phyloP scores from a whole-genome alignment of 2,113 vertebrate genomes.

The Lichenostomus cassidix region DNA sequence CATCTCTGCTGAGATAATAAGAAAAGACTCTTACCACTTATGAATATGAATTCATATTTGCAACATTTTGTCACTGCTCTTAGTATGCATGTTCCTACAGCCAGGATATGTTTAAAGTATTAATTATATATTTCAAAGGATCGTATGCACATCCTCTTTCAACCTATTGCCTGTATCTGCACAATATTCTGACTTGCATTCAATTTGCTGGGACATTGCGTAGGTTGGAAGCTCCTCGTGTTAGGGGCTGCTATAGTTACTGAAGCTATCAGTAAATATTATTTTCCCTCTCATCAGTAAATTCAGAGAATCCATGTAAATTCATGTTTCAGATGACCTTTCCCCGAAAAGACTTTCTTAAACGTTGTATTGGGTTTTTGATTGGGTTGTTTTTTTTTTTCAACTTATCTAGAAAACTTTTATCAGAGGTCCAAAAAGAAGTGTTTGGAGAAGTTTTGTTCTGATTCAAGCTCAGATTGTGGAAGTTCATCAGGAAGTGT shows the following conservation, averaged over 20 bases:
- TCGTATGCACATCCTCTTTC: background rate
- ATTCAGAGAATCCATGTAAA: background rate
- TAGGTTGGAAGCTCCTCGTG: background rate
- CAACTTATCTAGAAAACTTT: constrained; percentile 55
- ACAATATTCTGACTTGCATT: background rate
- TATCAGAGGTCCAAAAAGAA: constrained; percentile 76
- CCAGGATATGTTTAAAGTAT: background rate
- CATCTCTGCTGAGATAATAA: background rate
- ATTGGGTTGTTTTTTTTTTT: background rate
- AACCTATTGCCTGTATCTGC: background rate
- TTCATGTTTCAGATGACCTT: background rate
- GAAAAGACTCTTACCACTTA: background rate
- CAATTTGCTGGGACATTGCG: background rate
- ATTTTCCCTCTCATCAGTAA: background rate
- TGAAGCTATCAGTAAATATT: background rate
- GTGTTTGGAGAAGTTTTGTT: constrained; percentile 82
- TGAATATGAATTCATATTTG: rapidly evolving
- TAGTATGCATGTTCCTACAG: background rate
- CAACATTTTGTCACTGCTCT: background rate
- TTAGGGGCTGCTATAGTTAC: background rate
- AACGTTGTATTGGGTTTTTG: background rate
- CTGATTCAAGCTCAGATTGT: constrained; percentile 93
- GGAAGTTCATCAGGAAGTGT: constrained; percentile 91
- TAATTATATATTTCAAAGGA: background rate
- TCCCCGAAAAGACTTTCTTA: background rate